These are phyloP conservation scores for Porphyrio hochstetteri DNA, from an alignment of 2,113 vertebrate species.

Conservation along the genomic window DNA sequence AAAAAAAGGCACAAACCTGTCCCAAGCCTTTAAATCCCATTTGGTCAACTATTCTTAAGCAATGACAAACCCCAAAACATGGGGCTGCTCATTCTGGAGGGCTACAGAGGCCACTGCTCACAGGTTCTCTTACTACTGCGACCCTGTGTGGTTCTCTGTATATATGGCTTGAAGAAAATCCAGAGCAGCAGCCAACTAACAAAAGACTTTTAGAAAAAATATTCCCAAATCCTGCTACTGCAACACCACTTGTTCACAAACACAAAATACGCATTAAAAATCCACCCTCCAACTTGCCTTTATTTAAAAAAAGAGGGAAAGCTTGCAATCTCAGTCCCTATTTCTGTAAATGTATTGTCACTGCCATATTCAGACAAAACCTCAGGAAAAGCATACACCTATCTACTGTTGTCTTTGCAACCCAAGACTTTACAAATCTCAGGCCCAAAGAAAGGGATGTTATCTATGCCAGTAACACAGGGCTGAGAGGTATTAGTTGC, in stretches of 20 bases:
- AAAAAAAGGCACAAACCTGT: background rate
- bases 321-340: background rate
- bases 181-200: background rate
- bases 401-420: background rate
- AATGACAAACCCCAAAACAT: rapidly evolving
- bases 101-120: background rate
- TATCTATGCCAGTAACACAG: background rate
- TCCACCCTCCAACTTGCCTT: rapidly evolving
- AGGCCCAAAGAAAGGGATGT: background rate
- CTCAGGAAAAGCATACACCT: background rate
- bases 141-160: background rate
- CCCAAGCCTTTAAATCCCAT: background rate
- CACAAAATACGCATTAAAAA: rapidly evolving
- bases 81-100: background rate
- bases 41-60: background rate
- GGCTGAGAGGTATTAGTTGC: background rate
- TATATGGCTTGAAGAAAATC: background rate
- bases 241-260: background rate
- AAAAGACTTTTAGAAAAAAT: background rate
- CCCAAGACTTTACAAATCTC: background rate
- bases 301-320: background rate
- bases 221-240: background rate
- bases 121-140: background rate
- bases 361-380: background rate
- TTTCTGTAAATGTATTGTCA: background rate